A percentile compares a stretch with the other conserved stretches of the same genome.
These are phyloP conservation scores for Syngnathus floridae DNA, from an alignment of 2,113 vertebrate genomes.

Conservation along the genomic window DNA sequence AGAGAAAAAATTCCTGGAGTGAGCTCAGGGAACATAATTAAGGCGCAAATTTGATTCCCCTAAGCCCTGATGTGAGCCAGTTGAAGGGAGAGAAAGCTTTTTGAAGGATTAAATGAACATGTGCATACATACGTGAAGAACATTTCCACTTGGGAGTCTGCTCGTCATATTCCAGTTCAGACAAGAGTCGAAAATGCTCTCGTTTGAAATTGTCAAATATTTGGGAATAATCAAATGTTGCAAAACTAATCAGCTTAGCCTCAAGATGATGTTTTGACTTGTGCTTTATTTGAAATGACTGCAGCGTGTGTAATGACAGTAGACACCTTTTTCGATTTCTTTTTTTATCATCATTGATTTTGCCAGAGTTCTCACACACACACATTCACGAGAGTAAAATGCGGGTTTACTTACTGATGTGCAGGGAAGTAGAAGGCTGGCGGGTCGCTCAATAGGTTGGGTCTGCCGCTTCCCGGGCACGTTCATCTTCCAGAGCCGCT, in stretches of 20 bases:
- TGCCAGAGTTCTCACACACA: background rate
- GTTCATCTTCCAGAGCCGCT: slow-evolving; percentile 80
- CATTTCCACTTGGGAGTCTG: too few relatives aligned
- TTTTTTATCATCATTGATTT: too few relatives aligned
- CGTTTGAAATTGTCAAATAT: background rate
- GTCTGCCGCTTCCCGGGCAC: slow-evolving; percentile 74
- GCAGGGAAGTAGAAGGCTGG: slow-evolving; percentile 73
- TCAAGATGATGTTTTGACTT: background rate
- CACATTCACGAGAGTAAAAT: background rate
- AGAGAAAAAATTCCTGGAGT: too few relatives aligned
- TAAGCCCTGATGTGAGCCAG: too few relatives aligned
- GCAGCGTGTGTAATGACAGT: background rate
- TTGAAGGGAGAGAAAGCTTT: too few relatives aligned
- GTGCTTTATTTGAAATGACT: background rate
- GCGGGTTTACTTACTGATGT: slow-evolving; percentile 75
- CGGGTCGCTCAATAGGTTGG: slow-evolving; percentile 76
- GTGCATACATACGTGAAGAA: too few relatives aligned
- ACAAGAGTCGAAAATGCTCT: too few relatives aligned
- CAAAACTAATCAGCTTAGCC: background rate
- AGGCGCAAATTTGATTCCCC: too few relatives aligned
- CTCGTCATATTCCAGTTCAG: too few relatives aligned
- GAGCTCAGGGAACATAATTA: too few relatives aligned
- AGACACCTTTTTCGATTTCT: too few relatives aligned
- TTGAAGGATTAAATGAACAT: too few relatives aligned
- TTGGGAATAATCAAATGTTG: background rate